Conservation (phyloP, 2,888 invertebrate species). For the Julus scanicus region DNA sequence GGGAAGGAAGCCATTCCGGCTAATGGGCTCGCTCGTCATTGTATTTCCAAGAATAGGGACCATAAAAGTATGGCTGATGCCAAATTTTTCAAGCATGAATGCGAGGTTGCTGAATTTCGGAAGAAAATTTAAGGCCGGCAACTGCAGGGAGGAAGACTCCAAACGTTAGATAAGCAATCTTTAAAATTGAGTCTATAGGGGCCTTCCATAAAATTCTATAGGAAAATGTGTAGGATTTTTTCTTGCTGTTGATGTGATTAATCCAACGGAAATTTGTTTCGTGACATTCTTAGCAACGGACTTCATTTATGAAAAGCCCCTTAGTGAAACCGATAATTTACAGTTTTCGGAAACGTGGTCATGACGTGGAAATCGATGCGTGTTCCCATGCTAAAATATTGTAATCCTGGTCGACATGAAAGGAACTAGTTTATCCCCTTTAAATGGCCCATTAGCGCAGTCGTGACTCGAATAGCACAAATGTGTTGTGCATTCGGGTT, state of each 20-base stretch:
- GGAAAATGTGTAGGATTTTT: too few species aligned
- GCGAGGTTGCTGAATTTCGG: background rate
- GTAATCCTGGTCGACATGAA: conserved; percentile 36
- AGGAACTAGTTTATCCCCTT: conserved; percentile 38
- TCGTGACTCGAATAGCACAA: conserved; percentile 42
- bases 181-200: background rate
- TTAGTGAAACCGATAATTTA: background rate
- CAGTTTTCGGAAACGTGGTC: conserved; percentile 13
- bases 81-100: conserved; percentile 29
- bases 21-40: conserved; percentile 42
- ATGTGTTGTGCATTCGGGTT: conserved; percentile 18
- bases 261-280: too few species aligned
- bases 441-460: conserved; percentile 38
- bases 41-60: conserved; percentile 26
- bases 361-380: conserved; percentile 39
- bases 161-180: background rate
- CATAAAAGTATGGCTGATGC: background rate
- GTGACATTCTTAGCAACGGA: too few species aligned
- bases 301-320: background rate
- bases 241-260: too few species aligned
- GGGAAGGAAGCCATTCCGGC: conserved; percentile 19
- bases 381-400: background rate
- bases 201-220: background rate
- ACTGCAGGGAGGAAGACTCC: background rate
- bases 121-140: background rate